Conservation (phyloP, 2,888 invertebrate species). For the Rhyacophila evoluta region DNA sequence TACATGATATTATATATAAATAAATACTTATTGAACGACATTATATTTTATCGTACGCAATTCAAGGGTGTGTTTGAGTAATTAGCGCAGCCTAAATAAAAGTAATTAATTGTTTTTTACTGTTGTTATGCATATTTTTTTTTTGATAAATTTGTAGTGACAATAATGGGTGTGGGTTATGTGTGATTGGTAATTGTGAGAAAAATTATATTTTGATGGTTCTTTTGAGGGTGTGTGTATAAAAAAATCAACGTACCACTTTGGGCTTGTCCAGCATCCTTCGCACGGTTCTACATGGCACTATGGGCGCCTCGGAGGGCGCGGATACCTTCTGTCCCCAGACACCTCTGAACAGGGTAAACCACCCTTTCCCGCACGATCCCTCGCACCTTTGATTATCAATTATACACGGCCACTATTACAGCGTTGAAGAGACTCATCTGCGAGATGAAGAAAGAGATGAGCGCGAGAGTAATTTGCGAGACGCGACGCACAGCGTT, state of each 20-base stretch:
- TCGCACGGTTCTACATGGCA: conserved; percentile 49
- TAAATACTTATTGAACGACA: no score
- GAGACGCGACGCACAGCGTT: conserved; percentile 24
- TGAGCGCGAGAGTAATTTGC: conserved; percentile 20
- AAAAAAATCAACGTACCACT: conserved; percentile 48
- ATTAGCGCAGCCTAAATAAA: no score
- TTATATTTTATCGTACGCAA: no score
- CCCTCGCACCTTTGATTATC: conserved; percentile 44
- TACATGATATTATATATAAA: no score
- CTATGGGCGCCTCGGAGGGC: conserved; percentile 40
- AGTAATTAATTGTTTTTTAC: no score
- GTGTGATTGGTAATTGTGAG: background rate
- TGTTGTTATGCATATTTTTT: no score
- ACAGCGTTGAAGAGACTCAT: background rate
- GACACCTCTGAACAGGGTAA: conserved; percentile 42
- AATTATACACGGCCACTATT: conserved; percentile 40
- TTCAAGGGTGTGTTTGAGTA: no score
- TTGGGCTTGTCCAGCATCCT: conserved; percentile 54
- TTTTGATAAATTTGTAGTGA: no score
- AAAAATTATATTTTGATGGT: background rate
- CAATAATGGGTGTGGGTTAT: no score
- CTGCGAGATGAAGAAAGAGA: background rate
- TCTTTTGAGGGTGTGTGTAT: background rate
- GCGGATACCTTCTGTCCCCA: conserved; percentile 37
- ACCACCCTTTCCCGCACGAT: conserved; percentile 49